Base-by-base conservation (phyloP, 2,113 vertebrate genomes). In the Benitochromis conjunctus region DNA sequence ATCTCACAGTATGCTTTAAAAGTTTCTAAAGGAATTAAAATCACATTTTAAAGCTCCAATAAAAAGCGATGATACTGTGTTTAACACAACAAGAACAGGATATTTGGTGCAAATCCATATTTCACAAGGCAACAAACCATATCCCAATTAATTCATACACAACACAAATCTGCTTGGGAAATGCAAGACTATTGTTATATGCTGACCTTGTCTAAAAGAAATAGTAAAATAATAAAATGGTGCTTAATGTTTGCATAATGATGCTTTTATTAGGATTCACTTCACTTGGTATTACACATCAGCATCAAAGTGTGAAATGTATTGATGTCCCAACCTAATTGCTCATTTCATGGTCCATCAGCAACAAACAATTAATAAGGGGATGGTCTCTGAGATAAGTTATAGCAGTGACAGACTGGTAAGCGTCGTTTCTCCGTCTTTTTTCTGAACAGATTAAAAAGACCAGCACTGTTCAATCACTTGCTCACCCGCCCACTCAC, bases 331-430 rank as follows among this genome's bases (percentile, higher is more conserved):
- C 80, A 64, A 86, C 91, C 89, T 93, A 92, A 95, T 93, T 93
- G 92, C 92, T 91, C 92, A 95, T 93, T 91, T 94, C 92, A 94
- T 83, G 92, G 84, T 93, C 90, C 57, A 94, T 94, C 89, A 91
- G 89, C 53, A 24, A 91, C 91, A 92, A 93, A 93, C 91, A 92
- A 95, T 95, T 92, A 91, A 93, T 92, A 89, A 89, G 36, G 83
- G 29, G 79, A 87, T 71, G 83, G 88, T 93, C 86, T 90, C 12
- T 84, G 71, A 90, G 80, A 93, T 91, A 86, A 86, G 81, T 82
- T 88, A 86, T 83, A 86, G 82, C 81, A 82, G 82, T 81, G 82
- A 85, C 77, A 87, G 62, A 74, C 74, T 86, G 89, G 56, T 84
- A 13, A 87, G 84, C 53, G 58, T 85, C 6, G 19, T 85, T 76